Evolutionary conservation across 37 sponge, comb jelly and placozoan species (phyloP).

Genomic region (Haliclona indistincta): DNA sequence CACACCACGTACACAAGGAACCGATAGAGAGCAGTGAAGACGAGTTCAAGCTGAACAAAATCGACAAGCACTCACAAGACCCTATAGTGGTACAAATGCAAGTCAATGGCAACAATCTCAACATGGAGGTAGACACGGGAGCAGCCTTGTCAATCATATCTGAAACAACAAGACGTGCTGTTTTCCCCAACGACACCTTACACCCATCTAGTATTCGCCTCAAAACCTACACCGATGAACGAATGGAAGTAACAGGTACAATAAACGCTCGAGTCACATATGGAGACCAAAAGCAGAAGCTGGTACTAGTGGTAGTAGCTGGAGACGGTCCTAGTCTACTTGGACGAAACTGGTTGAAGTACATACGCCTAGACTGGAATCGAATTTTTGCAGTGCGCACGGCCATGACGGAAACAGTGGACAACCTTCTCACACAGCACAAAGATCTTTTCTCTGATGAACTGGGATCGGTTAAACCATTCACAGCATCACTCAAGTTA

Average conservation of each 20-base stretch:
- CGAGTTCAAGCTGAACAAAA: not conserved
- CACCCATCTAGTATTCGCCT: not conserved
- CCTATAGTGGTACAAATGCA: constrained; percentile 13
- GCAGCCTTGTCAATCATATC: constrained; percentile 28
- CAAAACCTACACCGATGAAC: constrained; percentile 29
- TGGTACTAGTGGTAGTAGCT: too few relatives aligned
- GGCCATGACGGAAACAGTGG: too few relatives aligned
- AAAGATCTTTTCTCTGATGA: constrained; percentile 9
- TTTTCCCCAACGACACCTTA: constrained; percentile 1
- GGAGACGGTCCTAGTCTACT: too few relatives aligned
- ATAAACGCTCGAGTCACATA: not conserved
- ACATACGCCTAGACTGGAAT: too few relatives aligned
- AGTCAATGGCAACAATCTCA: constrained; percentile 10
- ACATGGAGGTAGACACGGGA: too few relatives aligned
- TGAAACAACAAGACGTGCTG: not conserved
- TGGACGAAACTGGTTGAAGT: too few relatives aligned
- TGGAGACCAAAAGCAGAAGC: too few relatives aligned
- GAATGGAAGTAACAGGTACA: too few relatives aligned
- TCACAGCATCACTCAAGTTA: not conserved
- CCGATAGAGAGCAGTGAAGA: not conserved
- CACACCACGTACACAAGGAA: not conserved
- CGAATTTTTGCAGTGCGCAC: too few relatives aligned
- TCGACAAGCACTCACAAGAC: not conserved
- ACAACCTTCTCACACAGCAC: not conserved
- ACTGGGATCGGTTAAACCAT: not conserved